Conservation (phyloP, 1,140 invertebrate species). For the Trachymyrmex septentrionalis region DNA sequence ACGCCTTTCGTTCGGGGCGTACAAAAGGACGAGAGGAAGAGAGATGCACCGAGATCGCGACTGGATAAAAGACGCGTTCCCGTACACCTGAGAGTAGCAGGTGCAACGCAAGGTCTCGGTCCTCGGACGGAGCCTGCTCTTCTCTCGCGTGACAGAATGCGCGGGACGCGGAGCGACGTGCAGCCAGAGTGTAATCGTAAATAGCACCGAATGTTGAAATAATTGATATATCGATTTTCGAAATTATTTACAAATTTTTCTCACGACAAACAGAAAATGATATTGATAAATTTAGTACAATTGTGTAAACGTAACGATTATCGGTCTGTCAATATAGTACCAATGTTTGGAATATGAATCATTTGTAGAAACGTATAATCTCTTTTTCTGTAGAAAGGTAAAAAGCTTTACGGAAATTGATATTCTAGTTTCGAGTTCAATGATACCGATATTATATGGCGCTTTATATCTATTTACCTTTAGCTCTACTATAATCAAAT, state of each 20-base stretch:
- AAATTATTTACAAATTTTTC: background rate
- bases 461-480: background rate
- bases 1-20: conserved; percentile 1
- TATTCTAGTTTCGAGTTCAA: background rate
- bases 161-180: conserved; percentile 36
- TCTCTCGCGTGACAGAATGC: conserved; percentile 48
- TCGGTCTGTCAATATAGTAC: background rate
- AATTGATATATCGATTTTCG: background rate
- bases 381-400: background rate
- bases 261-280: background rate
- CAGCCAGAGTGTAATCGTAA: background rate
- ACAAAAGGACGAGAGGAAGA: conserved; percentile 46
- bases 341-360: background rate
- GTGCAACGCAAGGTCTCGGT: conserved; percentile 76
- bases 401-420: background rate
- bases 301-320: background rate
- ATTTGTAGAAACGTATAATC: background rate
- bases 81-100: conserved; percentile 78
- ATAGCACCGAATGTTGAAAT: background rate
- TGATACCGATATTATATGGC: too few relatives aligned
- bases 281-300: background rate
- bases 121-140: conserved; percentile 55
- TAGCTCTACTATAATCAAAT: too few relatives aligned
- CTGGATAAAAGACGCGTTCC: conserved; percentile 71
- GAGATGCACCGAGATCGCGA: conserved; percentile 71